These are phyloP conservation scores for Leptatherina wallacei DNA, from an alignment of 2,797 vertebrate genomes.

Conservation along the genomic window DNA sequence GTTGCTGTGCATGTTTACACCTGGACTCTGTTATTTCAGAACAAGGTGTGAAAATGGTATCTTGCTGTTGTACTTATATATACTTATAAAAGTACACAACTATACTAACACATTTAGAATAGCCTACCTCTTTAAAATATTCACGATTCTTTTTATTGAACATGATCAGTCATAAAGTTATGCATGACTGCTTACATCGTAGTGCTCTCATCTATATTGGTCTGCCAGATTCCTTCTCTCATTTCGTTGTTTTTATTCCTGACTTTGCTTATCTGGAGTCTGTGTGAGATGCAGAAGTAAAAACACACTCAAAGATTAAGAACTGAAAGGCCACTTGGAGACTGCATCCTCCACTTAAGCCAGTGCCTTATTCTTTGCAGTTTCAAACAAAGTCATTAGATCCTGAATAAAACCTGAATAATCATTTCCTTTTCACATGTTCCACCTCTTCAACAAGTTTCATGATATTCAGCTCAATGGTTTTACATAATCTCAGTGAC, in stretches of 20 bases:
- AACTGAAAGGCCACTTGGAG: neutral
- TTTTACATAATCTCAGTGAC: neutral
- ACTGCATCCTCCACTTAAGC: neutral
- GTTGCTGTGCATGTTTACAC: conserved; percentile 2
- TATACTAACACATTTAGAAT: neutral
- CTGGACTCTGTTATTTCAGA: conserved; percentile 8
- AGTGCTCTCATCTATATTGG: neutral
- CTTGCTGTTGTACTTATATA: neutral
- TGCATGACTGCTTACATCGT: neutral
- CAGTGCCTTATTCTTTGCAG: neutral
- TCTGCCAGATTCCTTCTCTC: neutral
- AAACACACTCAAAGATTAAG: neutral
- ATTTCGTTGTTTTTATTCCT: neutral
- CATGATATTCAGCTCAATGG: neutral
- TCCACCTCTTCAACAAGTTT: neutral
- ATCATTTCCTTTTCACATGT: neutral
- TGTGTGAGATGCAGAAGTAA: neutral
- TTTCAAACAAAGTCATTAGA: neutral
- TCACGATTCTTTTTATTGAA: neutral
- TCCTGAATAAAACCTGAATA: neutral
- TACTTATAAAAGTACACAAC: neutral
- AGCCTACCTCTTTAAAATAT: neutral
- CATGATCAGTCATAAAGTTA: neutral
- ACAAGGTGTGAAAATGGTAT: conserved; percentile 3
- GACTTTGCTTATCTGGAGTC: neutral